Evolutionary conservation across 2,113 vertebrate species (phyloP), one percentile per base, ranked within the genome.

Genomic region (Todiramphus chloris): DNA sequence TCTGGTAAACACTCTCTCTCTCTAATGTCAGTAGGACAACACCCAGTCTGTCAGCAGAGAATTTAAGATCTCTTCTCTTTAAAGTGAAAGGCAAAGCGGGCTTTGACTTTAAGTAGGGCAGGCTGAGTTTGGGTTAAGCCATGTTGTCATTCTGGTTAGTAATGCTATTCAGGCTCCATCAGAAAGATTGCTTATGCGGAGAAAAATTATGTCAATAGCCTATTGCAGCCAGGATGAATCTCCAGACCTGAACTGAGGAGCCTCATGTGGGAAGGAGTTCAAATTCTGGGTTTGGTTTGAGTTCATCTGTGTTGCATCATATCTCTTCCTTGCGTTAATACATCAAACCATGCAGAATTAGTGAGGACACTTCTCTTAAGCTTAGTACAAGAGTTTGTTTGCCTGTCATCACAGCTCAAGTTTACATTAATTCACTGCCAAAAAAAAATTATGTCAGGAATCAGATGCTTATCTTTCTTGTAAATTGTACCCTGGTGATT

Each of bases 381-480:
- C 51, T 81, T 75, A 81, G 27, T 37, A 35, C 4, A 4, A 91
- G 16, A 78, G 75, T 86, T 93, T 94, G 77, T 75, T 94, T 93
- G 75, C 51, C 58, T 93, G 70, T 94, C 83, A 83, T 44, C 43
- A 1, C 75, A 87, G 84, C 48, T 84, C 56, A 90, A 88, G 68
- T 83, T 92, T 82, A 62, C 39, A 35, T 37, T 86, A 77, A 75
- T 63, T 93, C 44, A 13, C 27, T 60, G 86, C 90, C 92, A 90
- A 80, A 94, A 85, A 59, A 88, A 64, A 74, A 43, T 31, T 27
- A 53, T 24, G 35, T 94, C 8, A 6, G 82, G 68, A 92, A 23
- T 88, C 43, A 39, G 63, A 87, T 83, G 72, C 64, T 88, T 94
- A 74, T 96, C 59, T 90, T 92, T 86, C 63, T 68, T 95, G 75